Conservation (phyloP, 2,797 vertebrate species). For the Kryptolebias ocellatus region DNA sequence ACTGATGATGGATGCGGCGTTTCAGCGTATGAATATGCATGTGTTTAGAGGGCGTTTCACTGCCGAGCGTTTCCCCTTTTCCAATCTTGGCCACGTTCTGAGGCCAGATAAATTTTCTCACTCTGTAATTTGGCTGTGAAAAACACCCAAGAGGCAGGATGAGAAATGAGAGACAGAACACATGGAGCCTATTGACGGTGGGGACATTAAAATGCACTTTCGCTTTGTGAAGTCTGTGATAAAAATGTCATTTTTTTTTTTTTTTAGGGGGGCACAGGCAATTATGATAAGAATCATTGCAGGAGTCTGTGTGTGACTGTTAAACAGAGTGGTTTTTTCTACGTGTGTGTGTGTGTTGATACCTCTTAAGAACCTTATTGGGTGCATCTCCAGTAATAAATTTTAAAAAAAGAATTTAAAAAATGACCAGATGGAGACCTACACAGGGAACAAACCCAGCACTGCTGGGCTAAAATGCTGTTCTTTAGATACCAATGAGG, state of each 20-base stretch:
- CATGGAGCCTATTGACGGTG: slow-evolving; percentile 28
- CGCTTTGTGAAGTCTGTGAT: slow-evolving; percentile 49
- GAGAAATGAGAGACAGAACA: slow-evolving; percentile 53
- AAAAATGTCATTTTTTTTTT: slow-evolving; percentile 53
- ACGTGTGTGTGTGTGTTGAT: slow-evolving; percentile 15
- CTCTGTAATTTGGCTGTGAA: slow-evolving; percentile 67
- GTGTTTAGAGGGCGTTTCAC: slow-evolving; percentile 50
- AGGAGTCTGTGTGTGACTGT: slow-evolving; percentile 36
- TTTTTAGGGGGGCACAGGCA: slow-evolving; percentile 22
- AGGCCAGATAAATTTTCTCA: slow-evolving; percentile 62
- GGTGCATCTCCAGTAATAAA: neutral
- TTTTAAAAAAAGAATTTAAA: too few species aligned
- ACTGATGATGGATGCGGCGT: slow-evolving; percentile 49
- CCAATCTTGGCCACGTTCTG: slow-evolving; percentile 53
- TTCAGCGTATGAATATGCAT: slow-evolving; percentile 64
- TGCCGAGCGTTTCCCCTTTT: slow-evolving; percentile 55
- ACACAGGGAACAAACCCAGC: too few species aligned
- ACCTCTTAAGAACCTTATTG: neutral
- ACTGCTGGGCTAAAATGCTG: too few species aligned
- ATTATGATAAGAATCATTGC: slow-evolving; percentile 52
- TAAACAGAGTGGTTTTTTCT: slow-evolving; percentile 19
- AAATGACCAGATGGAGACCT: too few species aligned
- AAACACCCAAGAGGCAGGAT: slow-evolving; percentile 62
- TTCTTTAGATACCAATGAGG: too few species aligned
- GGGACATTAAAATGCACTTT: slow-evolving; percentile 57